These are phyloP conservation scores for Synodontis membranacea DNA, from an alignment of 2,113 vertebrate species.

Conservation along the genomic window DNA sequence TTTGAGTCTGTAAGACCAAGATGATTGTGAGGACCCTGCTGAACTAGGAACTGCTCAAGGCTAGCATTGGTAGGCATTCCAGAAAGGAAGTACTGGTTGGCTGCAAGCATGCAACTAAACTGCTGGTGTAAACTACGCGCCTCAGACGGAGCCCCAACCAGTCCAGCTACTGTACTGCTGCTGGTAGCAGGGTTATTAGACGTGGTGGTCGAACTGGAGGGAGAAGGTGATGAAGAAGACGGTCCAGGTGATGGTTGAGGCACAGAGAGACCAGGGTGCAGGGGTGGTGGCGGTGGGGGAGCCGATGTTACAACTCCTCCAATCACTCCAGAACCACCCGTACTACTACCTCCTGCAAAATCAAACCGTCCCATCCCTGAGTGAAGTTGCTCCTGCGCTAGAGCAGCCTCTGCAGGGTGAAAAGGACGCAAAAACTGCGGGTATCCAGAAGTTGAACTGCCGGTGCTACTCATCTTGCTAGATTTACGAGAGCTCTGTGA, in stretches of 20 bases:
- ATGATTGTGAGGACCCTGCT: slow-evolving; percentile 78
- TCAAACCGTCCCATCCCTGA: slow-evolving; percentile 78
- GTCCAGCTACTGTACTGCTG: slow-evolving; percentile 68
- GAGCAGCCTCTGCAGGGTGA: slow-evolving; percentile 75
- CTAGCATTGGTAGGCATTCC: slow-evolving; percentile 77
- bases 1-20: slow-evolving; percentile 69
- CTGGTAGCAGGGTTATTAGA: slow-evolving; percentile 72
- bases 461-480: slow-evolving; percentile 74
- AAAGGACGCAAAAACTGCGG: slow-evolving; percentile 77
- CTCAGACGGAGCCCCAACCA: slow-evolving; percentile 72
- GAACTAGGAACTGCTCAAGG: slow-evolving; percentile 79
- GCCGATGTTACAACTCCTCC: slow-evolving; percentile 73
- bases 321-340: slow-evolving; percentile 65
- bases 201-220: slow-evolving; percentile 68
- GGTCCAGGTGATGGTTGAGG: slow-evolving; percentile 73
- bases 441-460: slow-evolving; percentile 69
- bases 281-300: slow-evolving; percentile 72
- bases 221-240: slow-evolving; percentile 70
- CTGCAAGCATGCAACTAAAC: slow-evolving; percentile 81
- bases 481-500: slow-evolving; percentile 78
- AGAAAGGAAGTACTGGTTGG: slow-evolving; percentile 79
- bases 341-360: slow-evolving; percentile 68
- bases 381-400: slow-evolving; percentile 79
- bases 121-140: slow-evolving; percentile 80
- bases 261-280: slow-evolving; percentile 75